A percentile compares a stretch with the other conserved stretches of the same genome.
These are phyloP conservation scores for Phengaris alcon DNA, from an alignment of 2,888 invertebrate genomes.

Conservation along the genomic window DNA sequence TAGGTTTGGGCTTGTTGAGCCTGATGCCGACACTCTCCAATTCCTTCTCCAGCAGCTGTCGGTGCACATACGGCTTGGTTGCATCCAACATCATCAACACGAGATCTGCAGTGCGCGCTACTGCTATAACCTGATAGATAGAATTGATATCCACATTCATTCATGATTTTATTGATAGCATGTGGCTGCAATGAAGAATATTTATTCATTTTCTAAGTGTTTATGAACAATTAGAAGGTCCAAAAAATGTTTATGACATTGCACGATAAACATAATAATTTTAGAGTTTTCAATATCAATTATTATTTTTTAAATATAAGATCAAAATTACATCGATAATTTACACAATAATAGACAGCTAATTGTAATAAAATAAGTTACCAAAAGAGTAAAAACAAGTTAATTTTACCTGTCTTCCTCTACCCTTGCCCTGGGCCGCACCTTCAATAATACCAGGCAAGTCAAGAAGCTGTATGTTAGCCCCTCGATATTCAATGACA, in stretches of 20 bases:
- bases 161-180: too few species aligned
- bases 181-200: too few species aligned
- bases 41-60: constrained; percentile 93
- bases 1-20: constrained; percentile 95
- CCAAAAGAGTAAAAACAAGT: not conserved
- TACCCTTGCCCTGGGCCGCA: constrained; percentile 94
- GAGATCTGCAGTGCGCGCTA: constrained; percentile 97
- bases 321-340: too few species aligned
- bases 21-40: constrained; percentile 98
- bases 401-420: constrained; percentile 86
- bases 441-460: constrained; percentile 99
- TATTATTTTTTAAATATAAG: too few species aligned
- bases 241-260: too few species aligned
- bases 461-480: constrained; percentile 98
- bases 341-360: too few species aligned
- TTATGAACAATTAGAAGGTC: too few species aligned
- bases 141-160: not conserved
- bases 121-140: constrained; percentile 90
- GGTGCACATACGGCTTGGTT: constrained; percentile 97
- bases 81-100: constrained; percentile 99
- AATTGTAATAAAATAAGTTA: not conserved
- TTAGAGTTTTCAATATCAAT: too few species aligned
- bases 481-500: constrained; percentile 98
- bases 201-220: too few species aligned
- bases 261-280: too few species aligned